Conservation (phyloP, 1,140 invertebrate species). For the Papilio xuthus region DNA sequence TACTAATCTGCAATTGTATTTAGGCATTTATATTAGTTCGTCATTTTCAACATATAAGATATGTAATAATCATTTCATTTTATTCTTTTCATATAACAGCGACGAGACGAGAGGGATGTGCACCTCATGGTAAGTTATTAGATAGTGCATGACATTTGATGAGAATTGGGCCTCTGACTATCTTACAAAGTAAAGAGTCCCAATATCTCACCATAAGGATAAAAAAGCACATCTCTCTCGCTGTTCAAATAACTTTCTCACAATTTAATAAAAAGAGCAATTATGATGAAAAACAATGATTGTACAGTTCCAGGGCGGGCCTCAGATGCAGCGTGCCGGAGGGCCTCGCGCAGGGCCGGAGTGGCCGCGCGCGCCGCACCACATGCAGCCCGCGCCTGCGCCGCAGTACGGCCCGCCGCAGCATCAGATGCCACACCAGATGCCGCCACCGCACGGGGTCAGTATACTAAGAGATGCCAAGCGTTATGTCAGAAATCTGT, state of each 20-base stretch:
- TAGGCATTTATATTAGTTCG: background rate
- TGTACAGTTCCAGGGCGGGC: slow-evolving; percentile 82
- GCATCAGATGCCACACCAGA: slow-evolving; percentile 72
- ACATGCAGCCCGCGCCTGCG: slow-evolving; percentile 67
- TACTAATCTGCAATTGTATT: background rate
- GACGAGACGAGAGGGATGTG: slow-evolving; percentile 17
- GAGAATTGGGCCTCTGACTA: background rate
- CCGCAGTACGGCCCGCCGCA: slow-evolving; percentile 79
- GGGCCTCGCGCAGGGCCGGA: slow-evolving; percentile 55
- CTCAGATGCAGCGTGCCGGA: slow-evolving; percentile 86
- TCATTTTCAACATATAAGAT: background rate
- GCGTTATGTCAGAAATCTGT: no score
- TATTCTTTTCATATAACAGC: slow-evolving; percentile 17
- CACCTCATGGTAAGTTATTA: background rate
- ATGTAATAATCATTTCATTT: slow-evolving; percentile 14
- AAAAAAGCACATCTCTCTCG: background rate
- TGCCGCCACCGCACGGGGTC: slow-evolving; percentile 72
- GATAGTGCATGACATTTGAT: background rate
- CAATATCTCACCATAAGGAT: background rate
- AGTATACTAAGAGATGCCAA: slow-evolving; percentile 39
- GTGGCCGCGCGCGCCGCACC: slow-evolving; percentile 84
- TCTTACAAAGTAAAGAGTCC: background rate
- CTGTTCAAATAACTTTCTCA: no score
- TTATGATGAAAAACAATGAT: background rate
- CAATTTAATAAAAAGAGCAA: background rate